Evolutionary conservation across 2,797 vertebrate genomes (phyloP).

Genomic region (Coccyzus lansbergi): DNA sequence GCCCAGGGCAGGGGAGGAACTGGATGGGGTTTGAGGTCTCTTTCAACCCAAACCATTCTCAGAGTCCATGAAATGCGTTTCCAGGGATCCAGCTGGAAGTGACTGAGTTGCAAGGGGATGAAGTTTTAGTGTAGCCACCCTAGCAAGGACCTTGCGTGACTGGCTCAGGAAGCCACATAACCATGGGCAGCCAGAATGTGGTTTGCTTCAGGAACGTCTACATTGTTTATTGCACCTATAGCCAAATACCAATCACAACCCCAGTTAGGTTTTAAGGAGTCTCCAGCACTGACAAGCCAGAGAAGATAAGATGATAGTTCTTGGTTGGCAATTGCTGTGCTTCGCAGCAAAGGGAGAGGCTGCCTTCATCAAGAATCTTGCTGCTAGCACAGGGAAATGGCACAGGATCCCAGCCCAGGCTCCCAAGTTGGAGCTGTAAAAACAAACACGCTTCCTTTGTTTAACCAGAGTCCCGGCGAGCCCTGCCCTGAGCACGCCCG

Average conservation of each 20-base stretch:
- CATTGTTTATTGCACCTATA: not conserved
- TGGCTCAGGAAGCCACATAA: not conserved
- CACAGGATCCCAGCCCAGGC: slow-evolving; percentile 43
- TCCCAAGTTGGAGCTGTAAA: slow-evolving; percentile 43
- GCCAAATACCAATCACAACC: not conserved
- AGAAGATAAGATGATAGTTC: not conserved
- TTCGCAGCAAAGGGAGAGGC: slow-evolving; percentile 36
- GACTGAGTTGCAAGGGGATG: not conserved
- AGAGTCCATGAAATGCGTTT: not conserved
- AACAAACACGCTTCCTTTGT: slow-evolving; percentile 66
- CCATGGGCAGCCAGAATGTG: accelerated
- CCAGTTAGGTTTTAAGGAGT: not conserved
- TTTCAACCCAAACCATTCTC: too few relatives aligned
- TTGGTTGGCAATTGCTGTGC: not conserved
- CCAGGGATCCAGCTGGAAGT: not conserved
- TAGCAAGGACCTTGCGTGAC: not conserved
- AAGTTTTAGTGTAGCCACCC: not conserved
- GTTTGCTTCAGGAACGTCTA: not conserved
- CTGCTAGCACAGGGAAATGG: slow-evolving; percentile 20
- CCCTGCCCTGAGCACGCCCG: not conserved
- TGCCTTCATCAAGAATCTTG: not conserved
- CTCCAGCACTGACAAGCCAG: not conserved
- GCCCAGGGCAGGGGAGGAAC: too few relatives aligned
- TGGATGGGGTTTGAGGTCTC: too few relatives aligned
- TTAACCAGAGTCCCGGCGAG: not conserved